phyloP scores from a whole-genome alignment of 2,797 vertebrate species.

The Notolabrus celidotus region DNA sequence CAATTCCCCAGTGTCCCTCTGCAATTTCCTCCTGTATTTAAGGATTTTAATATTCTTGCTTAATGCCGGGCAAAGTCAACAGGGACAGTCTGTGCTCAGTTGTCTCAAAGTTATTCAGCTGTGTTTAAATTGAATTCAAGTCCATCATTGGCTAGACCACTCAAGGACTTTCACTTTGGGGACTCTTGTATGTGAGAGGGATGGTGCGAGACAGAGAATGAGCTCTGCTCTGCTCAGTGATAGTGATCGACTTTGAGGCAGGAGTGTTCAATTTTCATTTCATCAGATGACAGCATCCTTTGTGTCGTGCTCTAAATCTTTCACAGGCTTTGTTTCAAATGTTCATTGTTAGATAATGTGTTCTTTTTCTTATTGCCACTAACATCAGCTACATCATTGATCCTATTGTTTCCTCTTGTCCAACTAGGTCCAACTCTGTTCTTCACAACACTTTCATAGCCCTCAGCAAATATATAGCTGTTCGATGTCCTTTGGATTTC shows the following conservation, averaged over 20 bases:
- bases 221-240: constrained; percentile 4
- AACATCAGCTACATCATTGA: constrained; percentile 6
- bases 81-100: constrained; percentile 10
- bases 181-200: background rate
- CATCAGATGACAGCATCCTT: constrained; percentile 33
- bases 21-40: background rate
- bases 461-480: background rate
- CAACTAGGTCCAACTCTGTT: background rate
- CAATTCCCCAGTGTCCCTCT: background rate
- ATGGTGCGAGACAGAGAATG: constrained; percentile 4
- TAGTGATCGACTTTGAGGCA: constrained; percentile 1
- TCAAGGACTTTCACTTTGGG: constrained; percentile 8
- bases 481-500: background rate
- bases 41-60: constrained; percentile 6
- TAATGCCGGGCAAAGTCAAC: constrained; percentile 11
- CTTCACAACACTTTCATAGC: background rate
- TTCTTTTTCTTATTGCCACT: background rate
- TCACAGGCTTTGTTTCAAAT: constrained; percentile 16
- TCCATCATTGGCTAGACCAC: constrained; percentile 3
- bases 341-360: background rate
- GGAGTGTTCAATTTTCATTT: constrained; percentile 41
- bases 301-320: constrained; percentile 12
- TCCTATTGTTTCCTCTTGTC: background rate
- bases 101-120: constrained; percentile 30
- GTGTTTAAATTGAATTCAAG: constrained; percentile 22